Conservation (phyloP, 2,113 vertebrate genomes). For the Sclerurus mexicanus region DNA sequence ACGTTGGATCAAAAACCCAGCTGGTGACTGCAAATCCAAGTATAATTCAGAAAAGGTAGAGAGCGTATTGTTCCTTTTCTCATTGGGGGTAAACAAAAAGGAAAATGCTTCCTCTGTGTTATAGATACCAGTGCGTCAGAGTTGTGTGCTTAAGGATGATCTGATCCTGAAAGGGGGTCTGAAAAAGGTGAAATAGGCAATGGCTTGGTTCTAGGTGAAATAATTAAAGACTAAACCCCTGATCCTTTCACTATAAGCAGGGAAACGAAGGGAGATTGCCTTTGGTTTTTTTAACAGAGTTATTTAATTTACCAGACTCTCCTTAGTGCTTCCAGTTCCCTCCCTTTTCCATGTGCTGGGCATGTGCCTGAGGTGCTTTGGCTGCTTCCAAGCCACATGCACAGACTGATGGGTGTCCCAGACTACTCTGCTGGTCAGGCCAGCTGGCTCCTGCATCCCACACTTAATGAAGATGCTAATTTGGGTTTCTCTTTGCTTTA, state of each 20-base stretch:
- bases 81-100: not conserved
- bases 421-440: not conserved
- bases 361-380: not conserved
- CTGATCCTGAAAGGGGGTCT: not conserved
- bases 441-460: not conserved
- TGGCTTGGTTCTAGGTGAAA: not conserved
- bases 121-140: not conserved
- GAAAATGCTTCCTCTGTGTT: not conserved
- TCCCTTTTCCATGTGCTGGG: not conserved
- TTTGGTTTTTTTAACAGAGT: not conserved
- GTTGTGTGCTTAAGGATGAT: not conserved
- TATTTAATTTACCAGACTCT: not conserved
- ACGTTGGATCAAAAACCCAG: conserved; percentile 89
- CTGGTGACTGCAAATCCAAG: conserved; percentile 97
- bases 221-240: not conserved
- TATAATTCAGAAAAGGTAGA: conserved; percentile 95
- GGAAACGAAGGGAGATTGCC: not conserved
- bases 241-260: not conserved
- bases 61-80: not conserved
- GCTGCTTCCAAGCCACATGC: not conserved
- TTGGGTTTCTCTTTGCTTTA: not conserved
- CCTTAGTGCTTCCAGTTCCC: not conserved
- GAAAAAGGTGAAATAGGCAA: not conserved
- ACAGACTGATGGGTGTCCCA: not conserved
- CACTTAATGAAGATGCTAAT: not conserved